Conservation (phyloP, 1,140 invertebrate genomes). For the Heterodera schachtii region DNA sequence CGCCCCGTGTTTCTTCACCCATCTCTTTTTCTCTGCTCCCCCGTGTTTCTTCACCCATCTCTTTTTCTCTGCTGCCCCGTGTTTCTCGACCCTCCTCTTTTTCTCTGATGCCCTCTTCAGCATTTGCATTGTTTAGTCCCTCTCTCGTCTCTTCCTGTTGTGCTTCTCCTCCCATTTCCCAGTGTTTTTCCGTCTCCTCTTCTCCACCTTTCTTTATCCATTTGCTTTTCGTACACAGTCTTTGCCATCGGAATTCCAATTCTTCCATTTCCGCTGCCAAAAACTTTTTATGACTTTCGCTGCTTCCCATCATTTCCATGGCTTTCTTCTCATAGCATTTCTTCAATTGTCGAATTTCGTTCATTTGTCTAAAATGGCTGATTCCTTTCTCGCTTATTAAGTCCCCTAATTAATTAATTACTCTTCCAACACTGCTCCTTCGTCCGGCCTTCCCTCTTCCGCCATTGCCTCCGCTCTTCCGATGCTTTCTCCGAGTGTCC, state of each 20-base stretch:
- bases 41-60: neutral
- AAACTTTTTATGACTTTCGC: neutral
- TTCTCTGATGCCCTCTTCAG: neutral
- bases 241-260: constrained; percentile 18
- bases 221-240: neutral
- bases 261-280: constrained; percentile 9
- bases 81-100: neutral
- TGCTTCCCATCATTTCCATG: neutral
- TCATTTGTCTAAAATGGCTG: constrained; percentile 6
- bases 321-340: constrained; percentile 13
- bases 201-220: neutral
- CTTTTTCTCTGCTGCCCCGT: neutral
- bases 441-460: neutral
- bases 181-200: neutral
- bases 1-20: neutral
- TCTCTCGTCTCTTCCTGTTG: neutral
- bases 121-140: neutral
- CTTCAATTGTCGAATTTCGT: constrained; percentile 2
- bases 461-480: neutral
- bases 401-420: neutral
- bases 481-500: neutral
- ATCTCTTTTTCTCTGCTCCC: neutral
- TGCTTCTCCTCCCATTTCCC: neutral
- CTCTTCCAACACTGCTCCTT: neutral
- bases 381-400: no score